These are phyloP conservation scores for Melipona bicolor DNA, from an alignment of 2,888 invertebrate genomes.

Conservation along the genomic window DNA sequence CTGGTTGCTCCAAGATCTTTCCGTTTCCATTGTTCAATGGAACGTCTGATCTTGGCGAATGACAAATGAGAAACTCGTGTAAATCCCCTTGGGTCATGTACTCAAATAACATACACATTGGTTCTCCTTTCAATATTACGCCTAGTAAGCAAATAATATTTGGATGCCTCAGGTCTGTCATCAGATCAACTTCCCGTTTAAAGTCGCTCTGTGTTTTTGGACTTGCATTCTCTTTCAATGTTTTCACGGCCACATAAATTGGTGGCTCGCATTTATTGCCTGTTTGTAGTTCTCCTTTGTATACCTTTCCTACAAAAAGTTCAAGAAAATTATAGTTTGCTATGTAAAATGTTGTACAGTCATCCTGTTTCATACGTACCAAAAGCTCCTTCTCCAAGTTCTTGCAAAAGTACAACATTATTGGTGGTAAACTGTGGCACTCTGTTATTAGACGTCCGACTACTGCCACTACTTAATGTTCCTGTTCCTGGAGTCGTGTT, in stretches of 20 bases:
- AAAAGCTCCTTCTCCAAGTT: slow-evolving; percentile 98
- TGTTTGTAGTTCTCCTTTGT: slow-evolving; percentile 94
- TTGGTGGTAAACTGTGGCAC: slow-evolving; percentile 94
- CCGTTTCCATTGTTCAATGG: slow-evolving; percentile 88
- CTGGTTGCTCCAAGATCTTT: slow-evolving; percentile 91
- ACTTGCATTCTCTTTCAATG: slow-evolving; percentile 96
- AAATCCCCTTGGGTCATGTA: slow-evolving; percentile 99
- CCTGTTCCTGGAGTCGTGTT: slow-evolving; percentile 85
- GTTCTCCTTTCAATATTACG: slow-evolving; percentile 94
- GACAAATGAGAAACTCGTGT: slow-evolving; percentile 96
- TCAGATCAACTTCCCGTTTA: slow-evolving; percentile 96
- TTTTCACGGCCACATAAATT: slow-evolving; percentile 96
- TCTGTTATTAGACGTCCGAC: slow-evolving; percentile 85
- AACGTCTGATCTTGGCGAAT: slow-evolving; percentile 90
- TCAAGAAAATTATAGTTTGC: slow-evolving; percentile 5
- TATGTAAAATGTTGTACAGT: neutral
- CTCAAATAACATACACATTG: slow-evolving; percentile 98
- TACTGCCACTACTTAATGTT: slow-evolving; percentile 85
- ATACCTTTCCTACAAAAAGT: slow-evolving; percentile 90
- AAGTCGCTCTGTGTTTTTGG: slow-evolving; percentile 97
- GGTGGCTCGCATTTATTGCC: slow-evolving; percentile 87
- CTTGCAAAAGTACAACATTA: slow-evolving; percentile 94
- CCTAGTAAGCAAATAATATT: slow-evolving; percentile 98
- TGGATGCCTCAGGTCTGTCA: slow-evolving; percentile 97
- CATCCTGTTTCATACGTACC: slow-evolving; percentile 85